A percentile compares a stretch with the other conserved stretches of the same genome.
These are phyloP conservation scores for Papilio dardanus DNA, from an alignment of 1,140 invertebrate species.

Conservation along the genomic window DNA sequence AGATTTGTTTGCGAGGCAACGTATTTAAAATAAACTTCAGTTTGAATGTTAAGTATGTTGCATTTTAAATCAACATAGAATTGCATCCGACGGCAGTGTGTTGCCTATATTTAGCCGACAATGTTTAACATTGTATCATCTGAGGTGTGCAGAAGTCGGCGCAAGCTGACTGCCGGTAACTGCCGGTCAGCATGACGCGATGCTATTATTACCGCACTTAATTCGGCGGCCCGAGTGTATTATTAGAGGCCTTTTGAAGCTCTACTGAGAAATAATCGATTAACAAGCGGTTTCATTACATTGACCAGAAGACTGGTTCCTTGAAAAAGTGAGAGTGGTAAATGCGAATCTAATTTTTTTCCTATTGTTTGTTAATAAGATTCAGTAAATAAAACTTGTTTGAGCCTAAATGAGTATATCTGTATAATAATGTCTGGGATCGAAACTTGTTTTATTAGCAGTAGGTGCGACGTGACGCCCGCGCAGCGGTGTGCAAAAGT, in stretches of 20 bases:
- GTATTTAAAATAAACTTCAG: neutral
- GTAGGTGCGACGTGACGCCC: neutral
- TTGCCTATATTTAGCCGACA: conserved; percentile 7
- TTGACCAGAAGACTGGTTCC: neutral
- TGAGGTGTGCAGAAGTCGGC: conserved; percentile 14
- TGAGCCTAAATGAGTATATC: neutral
- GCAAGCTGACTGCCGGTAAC: neutral
- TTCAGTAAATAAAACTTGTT: neutral
- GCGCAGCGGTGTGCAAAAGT: conserved; percentile 1
- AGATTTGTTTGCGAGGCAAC: too few relatives aligned
- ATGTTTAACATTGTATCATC: conserved; percentile 18
- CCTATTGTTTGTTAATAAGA: neutral
- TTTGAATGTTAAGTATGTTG: neutral
- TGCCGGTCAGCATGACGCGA: conserved; percentile 11
- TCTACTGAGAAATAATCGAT: conserved; percentile 13
- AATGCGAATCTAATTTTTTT: neutral
- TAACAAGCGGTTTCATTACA: neutral
- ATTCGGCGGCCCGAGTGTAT: conserved; percentile 11
- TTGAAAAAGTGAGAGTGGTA: neutral
- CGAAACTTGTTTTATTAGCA: neutral
- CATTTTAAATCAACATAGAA: neutral
- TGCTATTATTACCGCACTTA: conserved; percentile 14
- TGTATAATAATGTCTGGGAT: neutral
- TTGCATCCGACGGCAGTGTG: neutral
- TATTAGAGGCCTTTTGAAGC: conserved; percentile 21